Evolutionary conservation across 2,888 invertebrate species (phyloP), one percentile per base, ranked within the genome.

Genomic region (Tuberolachnus salignus): DNA sequence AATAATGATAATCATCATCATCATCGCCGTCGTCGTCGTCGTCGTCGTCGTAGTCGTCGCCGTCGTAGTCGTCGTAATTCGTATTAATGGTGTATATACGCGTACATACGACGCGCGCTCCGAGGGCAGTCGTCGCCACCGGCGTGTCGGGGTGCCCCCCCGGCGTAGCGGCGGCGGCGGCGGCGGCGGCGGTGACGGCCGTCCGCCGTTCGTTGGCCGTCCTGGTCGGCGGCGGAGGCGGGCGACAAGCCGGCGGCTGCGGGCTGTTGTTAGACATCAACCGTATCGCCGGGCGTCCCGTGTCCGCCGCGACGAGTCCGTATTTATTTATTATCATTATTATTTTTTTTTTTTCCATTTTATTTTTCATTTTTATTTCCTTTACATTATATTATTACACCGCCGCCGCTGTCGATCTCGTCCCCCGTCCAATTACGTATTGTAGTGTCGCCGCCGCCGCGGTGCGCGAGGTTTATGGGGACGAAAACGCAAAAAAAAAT

Each of bases 1-100:
- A 74, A 44, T 74, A 74, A 63, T 53, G 63, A 42, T 73, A 73
- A 51, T 59, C 46, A n/a, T 72, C 46, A 49, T 72, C 57, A 26
- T 71, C 57, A 13, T 44, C 57, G 67, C 66, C n/a, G 57, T 44
- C 21, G 75, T 21, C 66, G 23, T 1, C 53, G 21, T 34, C 44
- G 23, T 23, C 71, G 70, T 14, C 49, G 46, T 1, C n/a, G n/a
- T n/a, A n/a, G n/a, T n/a, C n/a, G n/a, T n/a, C n/a, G n/a, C n/a
- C n/a, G n/a, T n/a, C n/a, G n/a, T n/a, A n/a, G n/a, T n/a, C n/a
- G n/a, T n/a, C n/a, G n/a, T n/a, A n/a, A n/a, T n/a, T n/a, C n/a
- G n/a, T n/a, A n/a, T n/a, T n/a, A n/a, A n/a, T n/a, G n/a, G n/a
- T n/a, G n/a, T n/a, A n/a, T n/a, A n/a, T n/a, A n/a, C n/a, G n/a